These are phyloP conservation scores for Bruchidius siliquastri DNA, from an alignment of 2,888 invertebrate species.

Conservation along the genomic window DNA sequence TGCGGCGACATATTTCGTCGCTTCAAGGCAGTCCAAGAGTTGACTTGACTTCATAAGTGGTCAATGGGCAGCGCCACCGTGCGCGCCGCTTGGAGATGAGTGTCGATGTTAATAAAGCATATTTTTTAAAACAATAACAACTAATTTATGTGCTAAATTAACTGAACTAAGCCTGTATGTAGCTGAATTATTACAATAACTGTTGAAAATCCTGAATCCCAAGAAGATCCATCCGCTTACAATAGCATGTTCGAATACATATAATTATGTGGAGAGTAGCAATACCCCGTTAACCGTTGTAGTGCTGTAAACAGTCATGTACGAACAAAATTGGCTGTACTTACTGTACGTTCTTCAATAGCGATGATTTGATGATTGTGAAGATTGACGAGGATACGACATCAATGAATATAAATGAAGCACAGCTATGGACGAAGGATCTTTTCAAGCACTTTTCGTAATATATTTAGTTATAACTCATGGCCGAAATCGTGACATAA, in stretches of 20 bases:
- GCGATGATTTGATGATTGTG: neutral
- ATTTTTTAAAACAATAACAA: too few relatives aligned
- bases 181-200: neutral
- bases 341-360: neutral
- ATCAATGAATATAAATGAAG: neutral
- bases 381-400: neutral
- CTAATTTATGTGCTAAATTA: too few relatives aligned
- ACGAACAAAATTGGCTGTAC: neutral
- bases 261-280: neutral
- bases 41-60: too few relatives aligned
- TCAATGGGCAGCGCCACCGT: too few relatives aligned
- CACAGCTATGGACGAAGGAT: neutral
- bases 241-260: neutral
- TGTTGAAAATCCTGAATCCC: neutral
- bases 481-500: neutral
- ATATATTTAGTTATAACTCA: neutral
- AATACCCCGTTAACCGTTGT: neutral
- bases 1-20: too few relatives aligned
- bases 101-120: too few relatives aligned
- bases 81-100: too few relatives aligned
- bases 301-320: neutral
- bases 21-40: too few relatives aligned
- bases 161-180: neutral
- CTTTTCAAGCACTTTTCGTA: neutral
- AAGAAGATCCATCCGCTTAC: neutral